Base-by-base conservation (phyloP, 2,113 vertebrate species). In the Apteryx mantelli region DNA sequence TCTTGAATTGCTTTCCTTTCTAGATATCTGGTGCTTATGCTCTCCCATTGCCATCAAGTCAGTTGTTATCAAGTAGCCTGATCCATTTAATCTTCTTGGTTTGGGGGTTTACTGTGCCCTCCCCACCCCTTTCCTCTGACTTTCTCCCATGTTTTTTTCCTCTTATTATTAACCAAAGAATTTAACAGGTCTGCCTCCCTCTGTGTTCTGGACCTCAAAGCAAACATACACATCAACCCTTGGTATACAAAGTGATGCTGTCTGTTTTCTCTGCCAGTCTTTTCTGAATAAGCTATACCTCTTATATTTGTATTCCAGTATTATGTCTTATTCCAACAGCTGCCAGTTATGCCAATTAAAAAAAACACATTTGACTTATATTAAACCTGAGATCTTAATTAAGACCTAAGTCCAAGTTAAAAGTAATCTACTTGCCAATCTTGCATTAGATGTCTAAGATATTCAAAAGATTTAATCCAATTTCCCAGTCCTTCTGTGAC, bases 91-190 rank as follows among this genome's bases (percentile, higher is more conserved):
- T 71, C 15, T 83, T 60, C 22, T 60, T 52, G 19, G 4, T 65
- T 76, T 86, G 61, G 12, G 8, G 66, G 34, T 71, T 87, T 82
- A 18, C 71, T 83, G 32, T 88, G 32, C 12, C 32, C 5, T 86
- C 9, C 3, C 1, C 8, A 60, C 9, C 56, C 5, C 11, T 60
- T 60, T 32, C 56, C 9, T 60, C 32, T 9, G 19, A 19, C 56
- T 20, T 60, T 32, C 32, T 19, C 56, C 30, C 4, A 1, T 32
- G 3, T 32, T n/a, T 52, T 7, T 69, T 46, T 0, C 5, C 4
- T 70, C 82, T 77, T 56, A 46, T 86, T 73, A 38, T 65, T 74
- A 81, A 53, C 5, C 24, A 50, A 44, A 11, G 9, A 69, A 78
- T 68, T 79, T 50, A 63, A 13, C 42, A n/a, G 11, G 50, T 91